A percentile compares a stretch with the other conserved stretches of the same genome.
phyloP scores from a whole-genome alignment of 2,797 vertebrate species.

The Chelonia mydas region DNA sequence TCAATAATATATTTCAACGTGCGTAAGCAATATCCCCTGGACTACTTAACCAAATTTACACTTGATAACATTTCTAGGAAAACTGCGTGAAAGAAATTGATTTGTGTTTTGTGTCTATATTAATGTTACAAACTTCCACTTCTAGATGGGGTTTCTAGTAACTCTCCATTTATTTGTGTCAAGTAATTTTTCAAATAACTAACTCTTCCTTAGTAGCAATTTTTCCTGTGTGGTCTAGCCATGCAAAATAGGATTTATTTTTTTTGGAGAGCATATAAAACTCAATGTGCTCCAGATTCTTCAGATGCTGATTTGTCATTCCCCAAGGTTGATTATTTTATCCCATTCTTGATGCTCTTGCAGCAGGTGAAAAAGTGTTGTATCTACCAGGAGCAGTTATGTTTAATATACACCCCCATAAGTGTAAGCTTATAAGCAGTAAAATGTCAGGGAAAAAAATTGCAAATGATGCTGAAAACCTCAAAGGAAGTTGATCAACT shows the following conservation, averaged over 20 bases:
- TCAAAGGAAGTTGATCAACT: background rate
- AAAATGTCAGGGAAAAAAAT: background rate
- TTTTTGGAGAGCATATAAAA: background rate
- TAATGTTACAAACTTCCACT: background rate
- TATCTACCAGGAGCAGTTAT: background rate
- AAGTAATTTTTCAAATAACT: background rate
- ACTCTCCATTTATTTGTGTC: constrained; percentile 3
- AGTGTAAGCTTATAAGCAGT: background rate
- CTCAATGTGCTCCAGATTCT: background rate
- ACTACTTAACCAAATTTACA: background rate
- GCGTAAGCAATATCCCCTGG: background rate
- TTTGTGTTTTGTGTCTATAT: background rate
- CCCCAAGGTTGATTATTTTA: background rate
- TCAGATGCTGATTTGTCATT: background rate
- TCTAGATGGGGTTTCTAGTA: background rate
- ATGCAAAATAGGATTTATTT: background rate
- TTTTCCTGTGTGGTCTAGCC: background rate
- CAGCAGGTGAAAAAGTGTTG: background rate
- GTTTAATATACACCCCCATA: background rate
- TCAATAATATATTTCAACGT: background rate
- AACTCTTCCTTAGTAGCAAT: background rate
- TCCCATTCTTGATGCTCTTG: background rate
- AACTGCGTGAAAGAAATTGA: background rate
- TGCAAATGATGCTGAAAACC: background rate
- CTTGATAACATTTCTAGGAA: background rate